These are phyloP conservation scores for Pogoniulus pusillus DNA, from an alignment of 2,797 vertebrate species.

Conservation along the genomic window DNA sequence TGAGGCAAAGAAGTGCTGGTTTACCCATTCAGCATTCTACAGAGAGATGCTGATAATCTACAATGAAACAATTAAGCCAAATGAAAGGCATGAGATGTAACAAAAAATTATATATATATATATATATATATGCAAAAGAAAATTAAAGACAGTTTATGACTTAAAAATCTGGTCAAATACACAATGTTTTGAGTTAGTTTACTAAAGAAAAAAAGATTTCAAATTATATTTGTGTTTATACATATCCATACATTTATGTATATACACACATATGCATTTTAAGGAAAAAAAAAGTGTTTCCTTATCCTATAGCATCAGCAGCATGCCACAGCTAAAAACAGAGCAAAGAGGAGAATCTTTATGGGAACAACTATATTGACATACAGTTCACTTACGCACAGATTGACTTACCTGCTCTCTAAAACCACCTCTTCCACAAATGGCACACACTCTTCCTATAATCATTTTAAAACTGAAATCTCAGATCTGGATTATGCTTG, in stretches of 20 bases:
- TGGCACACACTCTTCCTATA: slow-evolving; percentile 40
- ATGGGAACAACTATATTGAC: slow-evolving; percentile 37
- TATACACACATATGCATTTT: slow-evolving; percentile 59
- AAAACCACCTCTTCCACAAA: slow-evolving; percentile 74
- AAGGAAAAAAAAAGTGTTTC: slow-evolving; percentile 74
- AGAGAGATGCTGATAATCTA: slow-evolving; percentile 69
- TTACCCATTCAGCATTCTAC: slow-evolving; percentile 69
- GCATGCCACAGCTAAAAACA: slow-evolving; percentile 83
- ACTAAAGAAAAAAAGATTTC: slow-evolving; percentile 67
- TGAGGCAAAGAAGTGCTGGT: slow-evolving; percentile 69
- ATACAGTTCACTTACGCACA: slow-evolving; percentile 36
- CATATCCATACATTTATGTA: slow-evolving; percentile 68
- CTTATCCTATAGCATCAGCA: slow-evolving; percentile 81
- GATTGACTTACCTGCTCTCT: slow-evolving; percentile 77
- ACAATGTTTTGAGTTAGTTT: slow-evolving; percentile 61
- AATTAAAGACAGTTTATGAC: slow-evolving; percentile 55
- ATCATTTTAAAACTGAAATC: not conserved
- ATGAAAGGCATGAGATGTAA: slow-evolving; percentile 75
- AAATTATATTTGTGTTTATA: slow-evolving; percentile 77
- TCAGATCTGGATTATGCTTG: not conserved
- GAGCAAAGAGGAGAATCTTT: slow-evolving; percentile 58
- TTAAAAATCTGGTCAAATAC: slow-evolving; percentile 70
- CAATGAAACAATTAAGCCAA: slow-evolving; percentile 77
- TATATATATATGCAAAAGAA: slow-evolving; percentile 56
- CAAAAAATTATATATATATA: slow-evolving; percentile 40